These are phyloP conservation scores for Silurus glanis DNA, from an alignment of 2,113 vertebrate species.

Conservation along the genomic window DNA sequence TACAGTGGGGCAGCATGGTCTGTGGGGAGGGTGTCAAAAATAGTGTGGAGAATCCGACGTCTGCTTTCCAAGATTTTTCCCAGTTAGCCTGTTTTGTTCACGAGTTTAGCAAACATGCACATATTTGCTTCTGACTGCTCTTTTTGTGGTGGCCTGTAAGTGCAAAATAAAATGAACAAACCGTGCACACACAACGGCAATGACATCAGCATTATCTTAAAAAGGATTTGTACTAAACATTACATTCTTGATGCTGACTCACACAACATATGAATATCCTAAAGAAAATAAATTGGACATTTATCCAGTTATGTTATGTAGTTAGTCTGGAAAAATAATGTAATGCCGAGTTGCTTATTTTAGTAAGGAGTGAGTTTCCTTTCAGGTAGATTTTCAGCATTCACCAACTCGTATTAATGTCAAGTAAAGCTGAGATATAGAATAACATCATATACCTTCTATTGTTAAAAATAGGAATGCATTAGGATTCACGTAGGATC, in stretches of 20 bases:
- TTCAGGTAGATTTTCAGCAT: neutral
- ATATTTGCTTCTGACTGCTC: constrained; percentile 22
- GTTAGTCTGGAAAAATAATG: neutral
- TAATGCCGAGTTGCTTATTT: neutral
- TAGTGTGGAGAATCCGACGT: constrained; percentile 8
- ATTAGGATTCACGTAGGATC: neutral
- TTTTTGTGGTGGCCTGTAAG: neutral
- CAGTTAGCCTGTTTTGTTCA: constrained; percentile 21
- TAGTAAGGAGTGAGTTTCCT: neutral
- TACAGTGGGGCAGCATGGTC: constrained; percentile 19
- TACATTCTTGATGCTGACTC: neutral
- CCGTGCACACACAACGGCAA: neutral
- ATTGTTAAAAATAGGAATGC: neutral
- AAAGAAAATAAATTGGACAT: neutral
- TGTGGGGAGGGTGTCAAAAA: constrained; percentile 19
- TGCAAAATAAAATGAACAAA: neutral
- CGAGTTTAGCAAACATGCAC: constrained; percentile 25
- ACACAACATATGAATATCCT: neutral
- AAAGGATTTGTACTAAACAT: neutral
- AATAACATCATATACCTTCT: neutral
- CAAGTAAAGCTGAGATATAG: neutral
- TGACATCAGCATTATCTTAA: too few relatives aligned
- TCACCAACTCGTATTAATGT: neutral
- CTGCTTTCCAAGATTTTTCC: constrained; percentile 41
- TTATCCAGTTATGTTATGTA: neutral